phyloP scores from a whole-genome alignment of 92 coral and sea anemone genomes.

The Diadumene lineata region DNA sequence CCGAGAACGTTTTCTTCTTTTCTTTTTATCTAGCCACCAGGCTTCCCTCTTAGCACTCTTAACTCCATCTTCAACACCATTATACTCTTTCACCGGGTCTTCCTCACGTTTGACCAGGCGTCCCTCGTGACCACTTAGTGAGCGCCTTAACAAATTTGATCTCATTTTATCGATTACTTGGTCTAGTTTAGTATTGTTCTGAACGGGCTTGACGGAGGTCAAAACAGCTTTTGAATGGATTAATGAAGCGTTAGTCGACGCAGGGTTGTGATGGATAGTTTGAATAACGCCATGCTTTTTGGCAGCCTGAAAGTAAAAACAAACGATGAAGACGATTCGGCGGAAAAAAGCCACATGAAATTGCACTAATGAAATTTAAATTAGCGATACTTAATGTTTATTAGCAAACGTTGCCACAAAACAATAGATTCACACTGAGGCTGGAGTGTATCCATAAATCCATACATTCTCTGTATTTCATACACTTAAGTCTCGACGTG shows the following conservation, averaged over 20 bases:
- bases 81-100: slow-evolving; percentile 32
- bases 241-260: neutral
- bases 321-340: too few species aligned
- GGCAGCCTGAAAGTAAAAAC: slow-evolving; percentile 8
- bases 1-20: slow-evolving; percentile 75
- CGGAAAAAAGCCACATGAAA: too few species aligned
- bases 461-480: too few species aligned
- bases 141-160: too few species aligned
- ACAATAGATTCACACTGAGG: too few species aligned
- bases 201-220: neutral
- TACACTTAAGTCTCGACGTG: too few species aligned
- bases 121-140: neutral
- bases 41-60: slow-evolving; percentile 35
- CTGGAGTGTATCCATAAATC: too few species aligned
- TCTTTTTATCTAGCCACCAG: slow-evolving; percentile 86
- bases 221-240: neutral
- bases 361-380: too few species aligned
- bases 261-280: slow-evolving; percentile 39
- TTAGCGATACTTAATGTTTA: too few species aligned
- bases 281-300: slow-evolving; percentile 36
- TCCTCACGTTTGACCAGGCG: neutral
- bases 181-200: too few species aligned
- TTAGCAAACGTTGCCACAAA: too few species aligned
- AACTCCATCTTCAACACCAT: slow-evolving; percentile 20
- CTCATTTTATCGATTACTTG: too few species aligned